phyloP scores from a whole-genome alignment of 2,113 vertebrate genomes.

The Rattus rattus region DNA sequence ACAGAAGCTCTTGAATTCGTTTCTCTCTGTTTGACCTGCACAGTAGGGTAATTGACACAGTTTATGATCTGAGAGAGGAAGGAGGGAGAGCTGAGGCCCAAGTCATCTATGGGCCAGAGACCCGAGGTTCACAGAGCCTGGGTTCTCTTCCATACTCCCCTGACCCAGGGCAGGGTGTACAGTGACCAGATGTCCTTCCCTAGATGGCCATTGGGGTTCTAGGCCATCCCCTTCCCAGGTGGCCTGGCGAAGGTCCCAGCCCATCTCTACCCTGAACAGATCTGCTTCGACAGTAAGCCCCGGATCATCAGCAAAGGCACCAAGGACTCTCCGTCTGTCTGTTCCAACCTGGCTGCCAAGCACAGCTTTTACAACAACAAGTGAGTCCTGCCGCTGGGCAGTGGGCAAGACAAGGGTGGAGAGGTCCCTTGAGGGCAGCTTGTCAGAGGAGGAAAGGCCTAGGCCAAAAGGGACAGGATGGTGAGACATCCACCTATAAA shows the following conservation, averaged over 20 bases:
- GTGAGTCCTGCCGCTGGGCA: slow-evolving; percentile 85
- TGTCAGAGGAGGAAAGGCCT: neutral
- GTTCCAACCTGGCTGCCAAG: slow-evolving; percentile 90
- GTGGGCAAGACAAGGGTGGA: rapidly evolving
- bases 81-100: neutral
- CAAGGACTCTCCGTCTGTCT: slow-evolving; percentile 90
- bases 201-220: neutral
- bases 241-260: slow-evolving; percentile 4
- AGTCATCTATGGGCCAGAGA: neutral
- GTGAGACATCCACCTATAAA: neutral
- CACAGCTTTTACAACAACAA: slow-evolving; percentile 95
- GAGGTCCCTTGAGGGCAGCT: neutral
- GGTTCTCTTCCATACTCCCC: neutral
- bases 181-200: neutral
- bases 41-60: neutral
- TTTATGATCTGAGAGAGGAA: neutral
- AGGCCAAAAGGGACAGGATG: neutral
- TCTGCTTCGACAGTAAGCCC: slow-evolving; percentile 95
- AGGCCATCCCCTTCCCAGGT: slow-evolving; percentile 35
- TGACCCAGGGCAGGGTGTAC: no score
- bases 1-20: neutral
- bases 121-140: neutral
- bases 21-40: neutral
- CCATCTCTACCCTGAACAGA: slow-evolving; percentile 84
- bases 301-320: slow-evolving; percentile 95